Evolutionary conservation across 1,140 invertebrate genomes (phyloP).

Genomic region (Atta colombica): DNA sequence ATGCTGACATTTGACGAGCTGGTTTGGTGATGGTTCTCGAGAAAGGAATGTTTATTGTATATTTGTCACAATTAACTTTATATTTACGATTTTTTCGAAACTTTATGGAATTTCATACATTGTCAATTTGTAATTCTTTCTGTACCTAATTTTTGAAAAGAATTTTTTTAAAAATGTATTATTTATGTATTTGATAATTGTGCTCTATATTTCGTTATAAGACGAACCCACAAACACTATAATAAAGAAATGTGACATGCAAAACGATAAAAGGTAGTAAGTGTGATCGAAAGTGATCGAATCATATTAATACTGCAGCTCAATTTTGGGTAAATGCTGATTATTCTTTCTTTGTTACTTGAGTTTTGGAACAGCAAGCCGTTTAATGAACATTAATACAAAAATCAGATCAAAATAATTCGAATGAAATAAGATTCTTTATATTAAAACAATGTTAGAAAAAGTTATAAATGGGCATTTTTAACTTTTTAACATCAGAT

Average conservation of each 20-base stretch:
- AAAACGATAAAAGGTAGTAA: background rate
- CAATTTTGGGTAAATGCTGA: background rate
- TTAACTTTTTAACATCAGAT: no score
- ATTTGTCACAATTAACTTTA: conserved; percentile 46
- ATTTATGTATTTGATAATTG: conserved; percentile 16
- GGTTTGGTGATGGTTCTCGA: conserved; percentile 1
- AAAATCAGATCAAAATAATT: background rate
- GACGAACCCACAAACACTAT: background rate
- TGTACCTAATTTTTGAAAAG: conserved; percentile 48
- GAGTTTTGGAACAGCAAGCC: background rate
- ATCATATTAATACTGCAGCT: background rate
- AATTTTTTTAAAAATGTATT: conserved; percentile 9
- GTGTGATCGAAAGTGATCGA: background rate
- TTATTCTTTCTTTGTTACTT: background rate
- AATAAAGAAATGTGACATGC: background rate
- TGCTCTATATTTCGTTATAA: background rate
- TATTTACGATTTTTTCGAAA: conserved; percentile 44
- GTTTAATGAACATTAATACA: background rate
- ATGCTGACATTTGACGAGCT: conserved; percentile 35
- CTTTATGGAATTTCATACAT: conserved; percentile 39
- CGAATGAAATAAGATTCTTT: no score
- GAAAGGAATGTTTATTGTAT: conserved; percentile 5
- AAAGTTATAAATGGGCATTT: no score
- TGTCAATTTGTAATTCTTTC: conserved; percentile 27
- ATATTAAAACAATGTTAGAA: no score